Conservation (phyloP, 2,888 invertebrate genomes). For the Epistrophe grossulariae region DNA sequence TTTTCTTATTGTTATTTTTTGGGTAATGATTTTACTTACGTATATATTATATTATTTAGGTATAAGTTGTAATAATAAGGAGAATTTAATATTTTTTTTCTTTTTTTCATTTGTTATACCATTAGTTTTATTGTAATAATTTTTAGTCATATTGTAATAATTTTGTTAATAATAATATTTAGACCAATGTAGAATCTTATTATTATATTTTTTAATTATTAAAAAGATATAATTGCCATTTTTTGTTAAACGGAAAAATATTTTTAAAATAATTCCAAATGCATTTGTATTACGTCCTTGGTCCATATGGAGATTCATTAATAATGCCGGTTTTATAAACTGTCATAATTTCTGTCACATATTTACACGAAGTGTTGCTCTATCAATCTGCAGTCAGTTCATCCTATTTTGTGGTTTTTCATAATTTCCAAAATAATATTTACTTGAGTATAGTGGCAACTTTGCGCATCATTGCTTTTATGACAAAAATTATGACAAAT, state of each 20-base stretch:
- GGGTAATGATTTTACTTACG: conserved; percentile 48
- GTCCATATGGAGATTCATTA: conserved; percentile 22
- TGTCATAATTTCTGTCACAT: too few relatives aligned
- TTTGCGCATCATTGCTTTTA: too few relatives aligned
- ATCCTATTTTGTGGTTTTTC: too few relatives aligned
- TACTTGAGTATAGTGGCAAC: too few relatives aligned
- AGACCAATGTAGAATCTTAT: conserved; percentile 36
- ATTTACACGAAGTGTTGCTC: too few relatives aligned
- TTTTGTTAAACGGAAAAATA: conserved; percentile 32
- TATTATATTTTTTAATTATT: conserved; percentile 37
- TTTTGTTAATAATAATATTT: conserved; percentile 37
- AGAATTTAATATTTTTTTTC: not conserved
- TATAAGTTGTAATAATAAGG: conserved; percentile 30
- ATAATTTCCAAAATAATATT: too few relatives aligned
- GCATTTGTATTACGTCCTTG: conserved; percentile 59
- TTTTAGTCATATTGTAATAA: conserved; percentile 66
- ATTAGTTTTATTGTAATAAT: conserved; percentile 49
- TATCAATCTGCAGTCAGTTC: too few relatives aligned
- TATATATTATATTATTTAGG: too few relatives aligned
- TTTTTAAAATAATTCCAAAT: conserved; percentile 8
- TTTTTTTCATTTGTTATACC: conserved; percentile 53
- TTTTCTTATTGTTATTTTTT: not conserved
- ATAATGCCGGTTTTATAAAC: not conserved
- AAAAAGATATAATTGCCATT: conserved; percentile 49
- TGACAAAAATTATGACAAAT: too few relatives aligned